phyloP scores from a whole-genome alignment of 2,797 vertebrate species.

The Poliocrania exsul region DNA sequence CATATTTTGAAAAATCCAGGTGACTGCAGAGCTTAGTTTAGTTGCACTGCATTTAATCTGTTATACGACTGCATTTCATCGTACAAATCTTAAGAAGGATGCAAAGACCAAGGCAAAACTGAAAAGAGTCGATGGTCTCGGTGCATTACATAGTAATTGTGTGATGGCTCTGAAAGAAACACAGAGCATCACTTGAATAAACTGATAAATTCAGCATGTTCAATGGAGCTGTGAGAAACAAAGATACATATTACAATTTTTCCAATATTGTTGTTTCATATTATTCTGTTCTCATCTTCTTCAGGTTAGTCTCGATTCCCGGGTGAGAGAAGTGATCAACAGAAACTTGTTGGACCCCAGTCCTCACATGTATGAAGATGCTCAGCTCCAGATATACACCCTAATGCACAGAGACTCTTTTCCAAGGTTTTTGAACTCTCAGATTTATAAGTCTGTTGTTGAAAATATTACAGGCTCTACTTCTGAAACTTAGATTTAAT shows the following conservation, averaged over 20 bases:
- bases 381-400: slow-evolving; percentile 98
- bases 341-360: slow-evolving; percentile 91
- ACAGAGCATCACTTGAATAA: background rate
- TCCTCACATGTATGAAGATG: slow-evolving; percentile 96
- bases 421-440: slow-evolving; percentile 98
- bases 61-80: background rate
- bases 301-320: slow-evolving; percentile 97
- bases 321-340: slow-evolving; percentile 97
- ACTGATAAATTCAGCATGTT: background rate
- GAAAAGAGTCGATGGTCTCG: background rate
- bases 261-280: background rate
- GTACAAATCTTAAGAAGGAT: background rate
- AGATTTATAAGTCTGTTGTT: slow-evolving; percentile 95
- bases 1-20: background rate
- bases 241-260: background rate
- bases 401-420: slow-evolving; percentile 99
- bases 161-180: background rate
- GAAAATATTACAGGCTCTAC: slow-evolving; percentile 90
- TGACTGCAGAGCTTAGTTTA: background rate
- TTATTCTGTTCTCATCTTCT: slow-evolving; percentile 47
- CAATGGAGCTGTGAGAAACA: background rate
- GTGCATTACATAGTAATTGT: background rate
- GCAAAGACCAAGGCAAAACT: background rate
- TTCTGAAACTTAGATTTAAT: slow-evolving; percentile 89
- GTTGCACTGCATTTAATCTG: background rate